Evolutionary conservation across 2,888 invertebrate genomes (phyloP).

Genomic region (Malacosoma neustria): DNA sequence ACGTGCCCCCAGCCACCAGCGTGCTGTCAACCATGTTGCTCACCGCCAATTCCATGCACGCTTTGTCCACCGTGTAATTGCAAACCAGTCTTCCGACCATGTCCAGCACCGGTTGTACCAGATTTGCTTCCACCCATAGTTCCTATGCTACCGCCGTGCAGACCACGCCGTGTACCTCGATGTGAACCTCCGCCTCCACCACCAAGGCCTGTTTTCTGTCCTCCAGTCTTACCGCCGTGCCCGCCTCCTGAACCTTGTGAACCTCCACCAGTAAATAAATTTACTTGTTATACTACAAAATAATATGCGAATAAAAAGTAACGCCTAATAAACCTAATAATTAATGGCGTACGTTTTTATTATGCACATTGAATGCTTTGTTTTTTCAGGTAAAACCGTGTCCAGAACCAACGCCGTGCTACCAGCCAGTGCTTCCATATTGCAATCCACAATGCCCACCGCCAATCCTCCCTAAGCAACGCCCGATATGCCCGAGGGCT

Average conservation of each 20-base stretch:
- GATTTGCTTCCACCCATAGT: slow-evolving; percentile 56
- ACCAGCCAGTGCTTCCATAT: slow-evolving; percentile 57
- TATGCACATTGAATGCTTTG: too few relatives aligned
- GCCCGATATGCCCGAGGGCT: slow-evolving; percentile 60
- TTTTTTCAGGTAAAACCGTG: slow-evolving; percentile 45
- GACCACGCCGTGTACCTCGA: slow-evolving; percentile 44
- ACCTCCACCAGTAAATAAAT: slow-evolving; percentile 51
- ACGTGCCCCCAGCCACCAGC: slow-evolving; percentile 49
- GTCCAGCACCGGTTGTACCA: slow-evolving; percentile 53
- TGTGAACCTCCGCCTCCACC: slow-evolving; percentile 42
- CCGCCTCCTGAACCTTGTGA: slow-evolving; percentile 58
- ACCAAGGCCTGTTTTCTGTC: slow-evolving; percentile 47
- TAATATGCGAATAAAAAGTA: too few relatives aligned
- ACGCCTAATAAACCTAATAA: too few relatives aligned
- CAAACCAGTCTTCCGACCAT: slow-evolving; percentile 41
- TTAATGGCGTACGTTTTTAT: too few relatives aligned
- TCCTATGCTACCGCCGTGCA: slow-evolving; percentile 51
- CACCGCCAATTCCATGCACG: slow-evolving; percentile 53
- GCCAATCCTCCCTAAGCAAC: slow-evolving; percentile 62
- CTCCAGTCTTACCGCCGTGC: slow-evolving; percentile 58
- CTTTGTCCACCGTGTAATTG: slow-evolving; percentile 59
- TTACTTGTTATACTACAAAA: background rate
- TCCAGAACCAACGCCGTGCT: slow-evolving; percentile 55
- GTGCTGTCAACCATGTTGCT: slow-evolving; percentile 51
- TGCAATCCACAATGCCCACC: slow-evolving; percentile 70